A percentile compares a stretch with the other conserved stretches of the same genome.
These are phyloP conservation scores for Stegodyphus mimosarum DNA, from an alignment of 1,140 invertebrate species.

Conservation along the genomic window DNA sequence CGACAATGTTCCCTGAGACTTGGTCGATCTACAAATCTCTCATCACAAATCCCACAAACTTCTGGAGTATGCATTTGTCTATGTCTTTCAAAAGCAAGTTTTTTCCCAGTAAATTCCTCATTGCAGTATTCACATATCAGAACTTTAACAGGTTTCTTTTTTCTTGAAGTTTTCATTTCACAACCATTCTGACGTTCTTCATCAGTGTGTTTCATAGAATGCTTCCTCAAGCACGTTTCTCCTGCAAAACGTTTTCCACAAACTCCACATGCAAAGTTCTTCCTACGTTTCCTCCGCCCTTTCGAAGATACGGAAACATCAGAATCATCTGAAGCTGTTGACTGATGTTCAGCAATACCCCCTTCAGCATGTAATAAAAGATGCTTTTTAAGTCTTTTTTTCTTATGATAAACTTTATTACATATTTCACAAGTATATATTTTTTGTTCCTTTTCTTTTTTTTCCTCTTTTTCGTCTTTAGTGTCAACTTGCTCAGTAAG, in stretches of 20 bases:
- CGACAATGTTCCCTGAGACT: constrained; percentile 50
- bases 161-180: not conserved
- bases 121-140: constrained; percentile 39
- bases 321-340: not conserved
- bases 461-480: not conserved
- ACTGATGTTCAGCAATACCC: not conserved
- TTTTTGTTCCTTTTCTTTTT: not conserved
- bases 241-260: constrained; percentile 50
- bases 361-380: constrained; percentile 3
- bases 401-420: not conserved
- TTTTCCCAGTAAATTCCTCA: constrained; percentile 30
- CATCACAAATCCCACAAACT: constrained; percentile 53
- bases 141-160: constrained; percentile 1
- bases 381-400: constrained; percentile 29
- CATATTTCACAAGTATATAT: constrained; percentile 34
- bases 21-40: constrained; percentile 37
- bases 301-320: not conserved
- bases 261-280: constrained; percentile 21
- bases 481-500: not conserved
- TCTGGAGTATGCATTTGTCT: constrained; percentile 31
- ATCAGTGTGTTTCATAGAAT: constrained; percentile 1
- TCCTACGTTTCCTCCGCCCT: constrained; percentile 10
- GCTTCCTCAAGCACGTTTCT: constrained; percentile 27
- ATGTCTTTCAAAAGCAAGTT: constrained; percentile 22
- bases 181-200: not conserved